Base-by-base conservation (phyloP, 30 jellyfish, hydroid and myxozoan genomes). In the Haliclystus octoradiatus region DNA sequence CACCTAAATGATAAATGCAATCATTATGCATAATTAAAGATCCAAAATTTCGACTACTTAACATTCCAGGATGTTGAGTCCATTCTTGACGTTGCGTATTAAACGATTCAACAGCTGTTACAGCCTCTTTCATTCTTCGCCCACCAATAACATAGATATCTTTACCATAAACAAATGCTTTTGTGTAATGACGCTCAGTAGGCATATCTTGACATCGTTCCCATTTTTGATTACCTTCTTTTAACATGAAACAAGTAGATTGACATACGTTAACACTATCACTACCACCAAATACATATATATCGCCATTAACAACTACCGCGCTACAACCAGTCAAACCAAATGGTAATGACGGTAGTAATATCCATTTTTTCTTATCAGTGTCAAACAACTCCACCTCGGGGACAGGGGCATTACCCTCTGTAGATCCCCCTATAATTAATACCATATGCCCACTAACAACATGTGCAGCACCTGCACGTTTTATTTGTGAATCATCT, bases 381-480 rank as follows among this genome's bases (percentile, higher is more conserved):
- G 74, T 67, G 49, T 79, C 79, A 70, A 69, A 79, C 26, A 33
- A 13, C 49, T 79, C 93, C n/a, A 77, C 90, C 76, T 77, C 90
- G 61, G 68, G 50, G 26, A 77, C 81, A 28, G 93, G 84, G 30
- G 61, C 52, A 40, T 79, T 79, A 78, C 52, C 47, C 63, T 70
- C 83, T 28, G 51, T 71, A 31, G 83, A 79, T 1, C 93, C 93
- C 1, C 93, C 93, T 22, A 79, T 63, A 50, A 79, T 76, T 4
- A 79, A 71, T 28, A 70, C 26, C 31, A 35, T 79, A 19, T 70
- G 74, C 1, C 69, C 60, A 53, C 32, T 46, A 19, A 69, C 35
- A 49, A 79, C 27, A 0, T 50, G 78, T 50, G 19, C 23, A 25
- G 79, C 81, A 31, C 71, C 81, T 0, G 93, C 93, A 32, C 93